These are phyloP conservation scores for Periplaneta americana DNA, from an alignment of 1,140 invertebrate genomes.

Conservation along the genomic window DNA sequence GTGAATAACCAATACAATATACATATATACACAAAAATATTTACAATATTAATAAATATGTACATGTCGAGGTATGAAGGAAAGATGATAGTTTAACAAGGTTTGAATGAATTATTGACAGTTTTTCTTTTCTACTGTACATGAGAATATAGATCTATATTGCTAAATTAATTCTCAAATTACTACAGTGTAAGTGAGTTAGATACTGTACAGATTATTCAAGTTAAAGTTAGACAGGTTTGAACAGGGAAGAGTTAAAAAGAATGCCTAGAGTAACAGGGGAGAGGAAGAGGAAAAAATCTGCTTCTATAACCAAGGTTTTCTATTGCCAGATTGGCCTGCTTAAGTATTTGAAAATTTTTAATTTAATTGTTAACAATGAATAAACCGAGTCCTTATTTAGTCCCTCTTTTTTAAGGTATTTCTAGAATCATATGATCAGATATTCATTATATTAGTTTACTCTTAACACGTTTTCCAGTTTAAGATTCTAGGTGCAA, in stretches of 20 bases:
- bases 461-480: not conserved
- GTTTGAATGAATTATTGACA: conserved; percentile 16
- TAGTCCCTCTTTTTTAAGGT: not conserved
- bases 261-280: conserved; percentile 5
- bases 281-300: conserved; percentile 12
- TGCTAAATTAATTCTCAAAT: not conserved
- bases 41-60: conserved; percentile 23
- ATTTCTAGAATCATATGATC: not conserved
- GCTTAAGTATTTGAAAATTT: not conserved
- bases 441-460: not conserved
- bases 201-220: not conserved
- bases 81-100: conserved; percentile 30
- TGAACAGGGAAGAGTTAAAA: conserved; percentile 12
- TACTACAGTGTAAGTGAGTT: not conserved
- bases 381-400: not conserved
- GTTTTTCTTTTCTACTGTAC: not conserved
- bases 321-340: not conserved
- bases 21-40: conserved; percentile 32
- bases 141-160: not conserved
- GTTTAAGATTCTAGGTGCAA: not conserved
- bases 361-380: not conserved
- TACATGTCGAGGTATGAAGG: conserved; percentile 14
- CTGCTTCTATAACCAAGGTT: not conserved
- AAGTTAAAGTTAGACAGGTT: conserved; percentile 1
- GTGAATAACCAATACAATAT: conserved; percentile 14